Evolutionary conservation across 1,140 invertebrate genomes (phyloP).

Genomic region (Paramacrobiotus metropolitanus): DNA sequence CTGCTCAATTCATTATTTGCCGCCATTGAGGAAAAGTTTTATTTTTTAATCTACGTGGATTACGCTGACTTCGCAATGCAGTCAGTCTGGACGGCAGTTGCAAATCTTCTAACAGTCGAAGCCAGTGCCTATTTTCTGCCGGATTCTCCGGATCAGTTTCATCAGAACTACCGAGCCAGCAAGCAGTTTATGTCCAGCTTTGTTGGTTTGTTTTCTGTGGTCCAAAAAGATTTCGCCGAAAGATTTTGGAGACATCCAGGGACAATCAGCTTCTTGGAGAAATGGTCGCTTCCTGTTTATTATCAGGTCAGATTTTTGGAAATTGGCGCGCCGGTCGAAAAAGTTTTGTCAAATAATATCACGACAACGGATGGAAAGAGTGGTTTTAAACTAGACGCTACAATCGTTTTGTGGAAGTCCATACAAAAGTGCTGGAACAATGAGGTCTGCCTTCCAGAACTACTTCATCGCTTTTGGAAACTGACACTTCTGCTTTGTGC

Average conservation of each 20-base stretch:
- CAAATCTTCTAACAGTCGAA: neutral
- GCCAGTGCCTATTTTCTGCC: neutral
- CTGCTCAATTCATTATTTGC: neutral
- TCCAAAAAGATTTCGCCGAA: neutral
- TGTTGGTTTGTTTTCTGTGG: neutral
- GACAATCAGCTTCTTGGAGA: conserved; percentile 36
- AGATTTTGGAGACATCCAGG: neutral
- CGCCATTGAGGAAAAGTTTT: neutral
- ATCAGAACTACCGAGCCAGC: neutral
- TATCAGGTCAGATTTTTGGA: conserved; percentile 78
- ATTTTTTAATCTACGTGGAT: neutral
- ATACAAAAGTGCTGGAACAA: conserved; percentile 43
- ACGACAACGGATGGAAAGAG: conserved; percentile 15
- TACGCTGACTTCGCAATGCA: neutral
- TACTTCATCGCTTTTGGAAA: conserved; percentile 62
- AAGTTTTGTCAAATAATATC: conserved; percentile 14
- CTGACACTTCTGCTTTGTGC: conserved; percentile 52
- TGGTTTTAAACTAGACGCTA: conserved; percentile 11
- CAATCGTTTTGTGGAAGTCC: conserved; percentile 21
- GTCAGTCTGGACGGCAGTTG: neutral
- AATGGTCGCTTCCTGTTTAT: conserved; percentile 82
- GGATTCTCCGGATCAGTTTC: neutral
- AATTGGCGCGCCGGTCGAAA: conserved; percentile 35
- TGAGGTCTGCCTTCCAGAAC: conserved; percentile 41
- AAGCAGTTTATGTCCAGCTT: neutral